These are phyloP conservation scores for Gorsachius goisagi DNA, from an alignment of 2,113 vertebrate genomes.

Conservation along the genomic window DNA sequence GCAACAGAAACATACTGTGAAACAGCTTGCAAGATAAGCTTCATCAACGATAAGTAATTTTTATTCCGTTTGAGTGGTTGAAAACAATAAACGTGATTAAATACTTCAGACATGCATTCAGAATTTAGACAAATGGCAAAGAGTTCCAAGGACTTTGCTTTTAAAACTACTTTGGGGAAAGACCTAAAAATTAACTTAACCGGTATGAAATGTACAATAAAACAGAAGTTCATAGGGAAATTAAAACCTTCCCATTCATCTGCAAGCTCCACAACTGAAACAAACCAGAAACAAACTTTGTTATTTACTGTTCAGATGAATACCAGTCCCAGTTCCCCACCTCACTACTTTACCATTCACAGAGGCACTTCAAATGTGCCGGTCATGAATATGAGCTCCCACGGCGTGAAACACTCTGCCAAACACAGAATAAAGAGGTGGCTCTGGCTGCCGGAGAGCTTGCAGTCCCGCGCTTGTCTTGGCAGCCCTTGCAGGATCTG, in stretches of 20 bases:
- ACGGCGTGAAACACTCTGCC: background rate
- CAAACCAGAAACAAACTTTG: background rate
- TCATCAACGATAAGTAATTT: slow-evolving; percentile 78
- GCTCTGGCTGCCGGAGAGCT: background rate
- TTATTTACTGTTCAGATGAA: background rate
- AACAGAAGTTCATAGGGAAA: background rate
- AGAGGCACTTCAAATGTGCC: background rate
- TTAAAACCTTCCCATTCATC: background rate
- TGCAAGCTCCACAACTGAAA: background rate
- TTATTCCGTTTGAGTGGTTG: slow-evolving; percentile 78
- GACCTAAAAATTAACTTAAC: background rate
- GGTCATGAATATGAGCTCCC: background rate
- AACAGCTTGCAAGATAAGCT: slow-evolving; percentile 77
- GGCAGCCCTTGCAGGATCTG: fast-evolving
- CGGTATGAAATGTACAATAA: background rate
- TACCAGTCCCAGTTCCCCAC: background rate
- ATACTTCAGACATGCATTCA: slow-evolving; percentile 71
- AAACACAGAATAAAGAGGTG: background rate
- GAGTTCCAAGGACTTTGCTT: slow-evolving; percentile 43
- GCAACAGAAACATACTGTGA: slow-evolving; percentile 75
- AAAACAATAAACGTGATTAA: slow-evolving; percentile 80
- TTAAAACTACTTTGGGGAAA: slow-evolving; percentile 26
- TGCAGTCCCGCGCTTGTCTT: background rate
- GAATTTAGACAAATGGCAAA: slow-evolving; percentile 61
- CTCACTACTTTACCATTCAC: background rate